Percentiles rank a stretch among this genome's conserved stretches.
phyloP scores from a whole-genome alignment of 2,797 vertebrate genomes.

The Chloroceryle amazona region DNA sequence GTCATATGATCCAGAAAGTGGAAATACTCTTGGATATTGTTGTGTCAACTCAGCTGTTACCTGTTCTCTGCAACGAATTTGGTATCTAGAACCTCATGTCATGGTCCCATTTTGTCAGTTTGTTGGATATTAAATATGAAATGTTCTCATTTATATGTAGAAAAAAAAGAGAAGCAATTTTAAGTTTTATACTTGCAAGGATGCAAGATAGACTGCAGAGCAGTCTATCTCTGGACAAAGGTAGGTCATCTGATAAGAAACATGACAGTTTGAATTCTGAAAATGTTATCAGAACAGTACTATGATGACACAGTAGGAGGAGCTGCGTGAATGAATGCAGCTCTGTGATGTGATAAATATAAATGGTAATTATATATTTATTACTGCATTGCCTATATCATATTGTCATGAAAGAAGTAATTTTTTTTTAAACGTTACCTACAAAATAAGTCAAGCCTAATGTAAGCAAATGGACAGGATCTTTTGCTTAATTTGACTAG shows the following conservation, averaged over 20 bases:
- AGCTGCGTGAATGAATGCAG: not conserved
- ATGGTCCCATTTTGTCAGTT: not conserved
- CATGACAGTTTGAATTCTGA: not conserved
- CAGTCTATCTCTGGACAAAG: not conserved
- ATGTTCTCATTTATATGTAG: not conserved
- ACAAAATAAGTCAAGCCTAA: not conserved
- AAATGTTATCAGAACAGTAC: not conserved
- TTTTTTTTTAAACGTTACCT: constrained; percentile 11
- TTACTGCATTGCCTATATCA: not conserved
- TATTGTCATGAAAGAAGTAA: not conserved
- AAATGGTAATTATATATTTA: constrained; percentile 2
- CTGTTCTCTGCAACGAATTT: not conserved
- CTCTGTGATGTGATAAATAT: not conserved
- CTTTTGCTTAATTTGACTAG: not conserved
- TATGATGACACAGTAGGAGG: not conserved
- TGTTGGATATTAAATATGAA: not conserved
- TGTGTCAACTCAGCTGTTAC: not conserved
- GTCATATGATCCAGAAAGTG: not conserved
- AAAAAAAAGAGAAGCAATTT: not conserved
- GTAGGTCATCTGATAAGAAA: constrained; percentile 3
- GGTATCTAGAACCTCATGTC: not conserved
- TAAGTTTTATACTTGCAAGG: not conserved
- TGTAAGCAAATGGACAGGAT: not conserved
- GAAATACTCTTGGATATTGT: not conserved
- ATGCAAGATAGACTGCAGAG: not conserved